Evolutionary conservation across 2,888 invertebrate genomes (phyloP).

Genomic region (Agrotis puta): DNA sequence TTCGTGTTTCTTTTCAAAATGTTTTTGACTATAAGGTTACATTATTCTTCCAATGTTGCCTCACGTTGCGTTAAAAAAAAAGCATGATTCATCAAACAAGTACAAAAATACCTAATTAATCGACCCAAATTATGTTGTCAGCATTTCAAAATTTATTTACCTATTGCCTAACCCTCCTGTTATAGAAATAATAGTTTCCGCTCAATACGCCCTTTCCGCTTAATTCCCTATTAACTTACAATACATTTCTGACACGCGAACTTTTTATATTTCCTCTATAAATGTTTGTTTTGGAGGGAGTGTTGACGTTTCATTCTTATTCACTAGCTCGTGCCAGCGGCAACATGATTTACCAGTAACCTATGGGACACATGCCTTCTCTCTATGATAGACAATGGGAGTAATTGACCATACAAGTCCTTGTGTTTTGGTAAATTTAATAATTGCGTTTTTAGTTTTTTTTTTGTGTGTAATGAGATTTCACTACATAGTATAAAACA

Average conservation of each 20-base stretch:
- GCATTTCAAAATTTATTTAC: constrained; percentile 29
- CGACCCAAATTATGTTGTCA: constrained; percentile 36
- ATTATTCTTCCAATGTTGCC: no score
- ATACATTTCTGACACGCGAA: constrained; percentile 65
- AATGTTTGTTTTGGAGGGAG: constrained; percentile 39
- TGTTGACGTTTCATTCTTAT: constrained; percentile 27
- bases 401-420: no score
- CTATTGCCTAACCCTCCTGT: constrained; percentile 18
- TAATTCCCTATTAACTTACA: constrained; percentile 60
- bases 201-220: constrained; percentile 59
- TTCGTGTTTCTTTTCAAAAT: no score
- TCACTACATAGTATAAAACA: no score
- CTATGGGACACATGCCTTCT: no score
- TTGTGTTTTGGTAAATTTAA: no score
- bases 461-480: no score
- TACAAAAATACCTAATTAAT: constrained; percentile 20
- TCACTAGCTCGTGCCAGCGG: constrained; percentile 7
- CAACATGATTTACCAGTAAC: no score
- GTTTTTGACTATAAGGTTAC: no score
- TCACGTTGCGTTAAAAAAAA: neutral
- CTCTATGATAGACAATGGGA: no score
- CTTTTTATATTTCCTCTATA: constrained; percentile 46
- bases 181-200: constrained; percentile 70
- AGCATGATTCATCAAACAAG: constrained; percentile 10
- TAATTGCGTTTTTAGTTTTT: no score